These are phyloP conservation scores for Heliconius erato DNA, from an alignment of 2,888 invertebrate genomes.

Conservation along the genomic window DNA sequence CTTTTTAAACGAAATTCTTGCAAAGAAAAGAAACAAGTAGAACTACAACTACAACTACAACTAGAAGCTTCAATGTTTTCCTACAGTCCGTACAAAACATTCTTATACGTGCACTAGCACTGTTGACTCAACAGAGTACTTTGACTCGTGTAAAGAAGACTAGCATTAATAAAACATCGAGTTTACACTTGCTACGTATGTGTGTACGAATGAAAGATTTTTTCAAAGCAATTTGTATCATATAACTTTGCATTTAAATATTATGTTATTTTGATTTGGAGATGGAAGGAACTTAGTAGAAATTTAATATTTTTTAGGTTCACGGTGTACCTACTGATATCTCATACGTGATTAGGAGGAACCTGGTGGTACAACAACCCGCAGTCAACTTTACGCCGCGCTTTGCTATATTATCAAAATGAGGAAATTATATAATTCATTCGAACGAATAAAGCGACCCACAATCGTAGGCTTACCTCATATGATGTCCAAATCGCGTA, in stretches of 20 bases:
- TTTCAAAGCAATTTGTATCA: neutral
- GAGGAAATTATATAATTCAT: too few relatives aligned
- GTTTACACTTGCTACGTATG: neutral
- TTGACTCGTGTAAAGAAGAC: conserved; percentile 19
- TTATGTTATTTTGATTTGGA: too few relatives aligned
- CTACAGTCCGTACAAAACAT: conserved; percentile 24
- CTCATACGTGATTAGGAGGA: too few relatives aligned
- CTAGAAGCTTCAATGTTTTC: conserved; percentile 4
- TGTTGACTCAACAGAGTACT: conserved; percentile 18
- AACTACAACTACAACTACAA: neutral
- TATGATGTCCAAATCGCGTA: too few relatives aligned
- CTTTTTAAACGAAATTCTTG: conserved; percentile 3
- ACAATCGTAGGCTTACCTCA: too few relatives aligned
- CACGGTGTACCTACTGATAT: too few relatives aligned
- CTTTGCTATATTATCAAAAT: too few relatives aligned
- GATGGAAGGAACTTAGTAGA: too few relatives aligned
- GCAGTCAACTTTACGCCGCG: neutral
- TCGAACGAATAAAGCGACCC: too few relatives aligned
- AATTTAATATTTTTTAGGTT: too few relatives aligned
- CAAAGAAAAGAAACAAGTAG: conserved; percentile 1
- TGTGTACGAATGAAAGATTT: neutral
- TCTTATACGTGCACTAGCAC: neutral
- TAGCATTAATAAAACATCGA: conserved; percentile 20
- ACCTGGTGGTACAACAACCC: neutral
- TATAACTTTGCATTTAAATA: too few relatives aligned